Conservation (phyloP, 2,888 invertebrate genomes). For the Lepetodrilus schrolli region DNA sequence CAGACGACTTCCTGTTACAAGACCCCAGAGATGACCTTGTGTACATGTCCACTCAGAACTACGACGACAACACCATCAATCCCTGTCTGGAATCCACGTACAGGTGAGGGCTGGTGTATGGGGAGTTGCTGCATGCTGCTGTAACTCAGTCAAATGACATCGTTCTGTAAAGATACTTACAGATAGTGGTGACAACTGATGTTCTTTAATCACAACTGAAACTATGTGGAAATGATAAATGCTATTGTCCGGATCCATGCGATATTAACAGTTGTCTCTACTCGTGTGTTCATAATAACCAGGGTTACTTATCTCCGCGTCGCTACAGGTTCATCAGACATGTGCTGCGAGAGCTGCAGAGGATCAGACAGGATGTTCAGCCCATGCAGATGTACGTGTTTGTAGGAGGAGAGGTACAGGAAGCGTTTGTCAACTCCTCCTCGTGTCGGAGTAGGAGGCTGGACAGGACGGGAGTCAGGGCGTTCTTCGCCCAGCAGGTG, state of each 20-base stretch:
- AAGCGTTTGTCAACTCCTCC: constrained; percentile 67
- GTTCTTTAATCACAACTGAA: too few species aligned
- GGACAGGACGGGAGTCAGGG: constrained; percentile 30
- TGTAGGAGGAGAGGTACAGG: constrained; percentile 71
- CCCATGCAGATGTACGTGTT: constrained; percentile 65
- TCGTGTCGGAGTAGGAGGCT: constrained; percentile 49
- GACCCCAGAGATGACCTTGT: constrained; percentile 37
- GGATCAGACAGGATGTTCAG: constrained; percentile 54
- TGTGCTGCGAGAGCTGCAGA: constrained; percentile 48
- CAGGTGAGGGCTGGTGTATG: too few species aligned
- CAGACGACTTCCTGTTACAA: constrained; percentile 40
- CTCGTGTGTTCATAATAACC: too few species aligned
- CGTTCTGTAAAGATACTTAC: too few species aligned
- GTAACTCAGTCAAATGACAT: too few species aligned
- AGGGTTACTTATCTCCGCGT: too few species aligned
- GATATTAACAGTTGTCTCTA: too few species aligned
- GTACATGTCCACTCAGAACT: constrained; percentile 40
- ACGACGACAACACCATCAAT: constrained; percentile 47
- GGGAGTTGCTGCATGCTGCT: too few species aligned
- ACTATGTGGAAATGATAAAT: too few species aligned
- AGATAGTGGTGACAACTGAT: too few species aligned
- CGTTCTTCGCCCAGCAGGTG: constrained; percentile 37
- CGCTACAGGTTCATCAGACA: constrained; percentile 57
- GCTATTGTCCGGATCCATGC: too few species aligned
- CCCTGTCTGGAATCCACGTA: constrained; percentile 53